Percentiles rank a stretch among this genome's conserved stretches.
These are phyloP conservation scores for Falco berigora DNA, from an alignment of 2,797 vertebrate species.

Conservation along the genomic window DNA sequence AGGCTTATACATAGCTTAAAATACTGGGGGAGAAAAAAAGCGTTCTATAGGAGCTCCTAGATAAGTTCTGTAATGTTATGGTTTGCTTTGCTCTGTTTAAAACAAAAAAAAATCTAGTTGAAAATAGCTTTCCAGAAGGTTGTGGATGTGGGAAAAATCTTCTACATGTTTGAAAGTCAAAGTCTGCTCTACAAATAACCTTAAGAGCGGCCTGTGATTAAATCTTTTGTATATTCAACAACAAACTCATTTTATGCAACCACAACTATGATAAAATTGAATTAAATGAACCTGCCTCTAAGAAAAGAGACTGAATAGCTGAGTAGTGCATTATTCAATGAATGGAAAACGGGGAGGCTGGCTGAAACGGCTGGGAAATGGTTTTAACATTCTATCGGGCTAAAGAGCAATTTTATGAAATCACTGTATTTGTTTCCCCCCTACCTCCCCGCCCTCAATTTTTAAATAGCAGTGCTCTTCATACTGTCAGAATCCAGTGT, in stretches of 20 bases:
- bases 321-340: conserved; percentile 38
- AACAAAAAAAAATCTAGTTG: not conserved
- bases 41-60: not conserved
- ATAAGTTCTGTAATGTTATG: not conserved
- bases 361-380: not conserved
- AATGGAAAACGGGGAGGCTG: conserved; percentile 11
- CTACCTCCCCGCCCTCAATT: conserved; percentile 58
- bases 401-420: conserved; percentile 51
- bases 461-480: conserved; percentile 76
- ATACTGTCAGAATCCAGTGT: conserved; percentile 75
- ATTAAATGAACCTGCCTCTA: conserved; percentile 63
- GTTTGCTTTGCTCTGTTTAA: not conserved
- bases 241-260: conserved; percentile 58
- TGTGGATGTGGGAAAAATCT: not conserved
- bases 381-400: conserved; percentile 10
- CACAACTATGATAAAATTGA: conserved; percentile 60
- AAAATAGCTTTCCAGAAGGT: conserved; percentile 4
- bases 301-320: conserved; percentile 46
- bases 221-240: conserved; percentile 51
- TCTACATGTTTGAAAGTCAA: conserved; percentile 16
- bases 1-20: not conserved
- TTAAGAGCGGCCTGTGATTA: conserved; percentile 42
- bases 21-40: not conserved
- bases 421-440: conserved; percentile 62
- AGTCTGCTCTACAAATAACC: conserved; percentile 30